These are phyloP conservation scores for Drosophila bifasciata DNA, from an alignment of 1,140 invertebrate species.

Conservation along the genomic window DNA sequence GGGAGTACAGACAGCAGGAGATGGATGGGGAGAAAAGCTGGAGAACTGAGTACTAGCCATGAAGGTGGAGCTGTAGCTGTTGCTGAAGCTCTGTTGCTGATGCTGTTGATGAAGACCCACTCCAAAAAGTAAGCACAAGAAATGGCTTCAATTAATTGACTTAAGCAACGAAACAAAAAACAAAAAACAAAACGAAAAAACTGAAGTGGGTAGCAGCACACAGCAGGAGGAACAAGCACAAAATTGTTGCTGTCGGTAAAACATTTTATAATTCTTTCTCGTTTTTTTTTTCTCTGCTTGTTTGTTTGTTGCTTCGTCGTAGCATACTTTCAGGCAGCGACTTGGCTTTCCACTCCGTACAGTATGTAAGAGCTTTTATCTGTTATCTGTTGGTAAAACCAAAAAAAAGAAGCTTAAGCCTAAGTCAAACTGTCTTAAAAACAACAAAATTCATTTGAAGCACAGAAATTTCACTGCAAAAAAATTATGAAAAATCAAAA, in stretches of 20 bases:
- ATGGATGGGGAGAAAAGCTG: background rate
- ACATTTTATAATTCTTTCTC: conserved; percentile 5
- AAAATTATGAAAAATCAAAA: no score
- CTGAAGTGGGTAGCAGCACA: background rate
- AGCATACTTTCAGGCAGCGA: conserved; percentile 53
- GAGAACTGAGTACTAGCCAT: no score
- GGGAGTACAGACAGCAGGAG: background rate
- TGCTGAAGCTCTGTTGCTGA: no score
- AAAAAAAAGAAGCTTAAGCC: conserved; percentile 20
- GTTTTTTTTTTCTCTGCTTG: no score
- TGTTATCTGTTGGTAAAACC: conserved; percentile 9
- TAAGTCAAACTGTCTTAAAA: conserved; percentile 20
- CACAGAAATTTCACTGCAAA: no score
- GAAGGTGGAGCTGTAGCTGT: no score
- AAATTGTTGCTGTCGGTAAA: conserved; percentile 12
- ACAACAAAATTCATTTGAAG: background rate
- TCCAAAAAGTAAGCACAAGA: conserved; percentile 20
- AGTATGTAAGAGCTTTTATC: background rate
- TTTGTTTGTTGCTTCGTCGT: conserved; percentile 1
- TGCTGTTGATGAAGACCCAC: background rate
- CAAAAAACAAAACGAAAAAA: conserved; percentile 5
- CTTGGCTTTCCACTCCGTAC: conserved; percentile 2
- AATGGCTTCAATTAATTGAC: conserved; percentile 75
- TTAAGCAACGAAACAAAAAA: conserved; percentile 31
- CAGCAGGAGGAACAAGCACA: background rate